Percentiles rank a stretch among this genome's conserved stretches.
Evolutionary conservation across 1,140 invertebrate genomes (phyloP).

Genomic region (Diplogasteroides magnus): DNA sequence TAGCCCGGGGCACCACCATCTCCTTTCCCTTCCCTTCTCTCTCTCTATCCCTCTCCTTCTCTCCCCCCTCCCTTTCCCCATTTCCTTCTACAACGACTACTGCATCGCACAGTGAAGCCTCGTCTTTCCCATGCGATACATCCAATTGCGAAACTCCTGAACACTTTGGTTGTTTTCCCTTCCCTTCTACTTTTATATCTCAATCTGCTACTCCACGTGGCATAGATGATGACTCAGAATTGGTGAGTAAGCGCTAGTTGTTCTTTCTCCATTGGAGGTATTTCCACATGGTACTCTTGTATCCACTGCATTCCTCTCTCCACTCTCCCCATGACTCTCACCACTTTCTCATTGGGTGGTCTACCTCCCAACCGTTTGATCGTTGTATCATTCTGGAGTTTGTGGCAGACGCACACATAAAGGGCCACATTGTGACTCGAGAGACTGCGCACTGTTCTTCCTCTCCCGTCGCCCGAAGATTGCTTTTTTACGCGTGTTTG

Average conservation of each 20-base stretch:
- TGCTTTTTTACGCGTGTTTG: too few relatives aligned
- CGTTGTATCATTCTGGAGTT: too few relatives aligned
- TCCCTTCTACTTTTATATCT: neutral
- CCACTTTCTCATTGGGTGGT: too few relatives aligned
- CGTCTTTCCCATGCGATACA: neutral
- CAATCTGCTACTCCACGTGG: neutral
- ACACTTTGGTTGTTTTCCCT: neutral
- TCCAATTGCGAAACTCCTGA: neutral
- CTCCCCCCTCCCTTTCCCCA: neutral
- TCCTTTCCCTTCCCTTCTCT: slow-evolving; percentile 1
- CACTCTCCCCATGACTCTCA: too few relatives aligned
- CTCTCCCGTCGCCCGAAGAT: too few relatives aligned
- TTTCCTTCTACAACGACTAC: neutral
- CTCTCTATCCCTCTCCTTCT: slow-evolving; percentile 6
- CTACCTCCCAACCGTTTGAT: too few relatives aligned
- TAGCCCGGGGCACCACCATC: neutral
- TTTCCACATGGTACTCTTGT: too few relatives aligned
- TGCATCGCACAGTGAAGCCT: neutral
- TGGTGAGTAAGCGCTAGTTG: neutral
- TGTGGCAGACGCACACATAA: too few relatives aligned
- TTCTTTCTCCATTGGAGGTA: slow-evolving; percentile 3
- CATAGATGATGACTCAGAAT: neutral
- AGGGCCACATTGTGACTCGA: too few relatives aligned
- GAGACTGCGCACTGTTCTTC: too few relatives aligned
- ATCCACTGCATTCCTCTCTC: too few relatives aligned